Percentiles rank a stretch among this genome's conserved stretches.
Evolutionary conservation across 2,113 vertebrate species (phyloP).

Genomic region (Rattus rattus): DNA sequence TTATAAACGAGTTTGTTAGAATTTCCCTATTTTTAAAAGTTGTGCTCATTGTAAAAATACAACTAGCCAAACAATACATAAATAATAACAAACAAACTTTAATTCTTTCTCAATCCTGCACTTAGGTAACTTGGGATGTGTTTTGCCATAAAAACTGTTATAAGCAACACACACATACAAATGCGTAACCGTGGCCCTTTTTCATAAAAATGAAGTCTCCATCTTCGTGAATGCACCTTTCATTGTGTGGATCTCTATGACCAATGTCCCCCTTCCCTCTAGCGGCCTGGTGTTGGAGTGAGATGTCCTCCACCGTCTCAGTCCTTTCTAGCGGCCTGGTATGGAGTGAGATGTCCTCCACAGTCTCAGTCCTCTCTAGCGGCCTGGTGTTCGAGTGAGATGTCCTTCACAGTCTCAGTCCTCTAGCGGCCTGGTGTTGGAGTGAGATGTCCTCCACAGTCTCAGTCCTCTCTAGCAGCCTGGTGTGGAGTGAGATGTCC

Average conservation of each 20-base stretch:
- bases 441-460: too few species aligned
- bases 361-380: background rate
- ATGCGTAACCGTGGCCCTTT: background rate
- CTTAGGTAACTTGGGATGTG: background rate
- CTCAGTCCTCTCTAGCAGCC: too few species aligned
- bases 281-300: background rate
- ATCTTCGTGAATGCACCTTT: background rate
- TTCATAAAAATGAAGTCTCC: conserved; percentile 38
- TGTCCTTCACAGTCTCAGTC: too few species aligned
- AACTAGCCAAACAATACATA: background rate
- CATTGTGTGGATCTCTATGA: background rate
- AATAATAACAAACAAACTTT: background rate
- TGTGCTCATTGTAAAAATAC: background rate
- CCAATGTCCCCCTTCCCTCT: background rate
- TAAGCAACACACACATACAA: background rate
- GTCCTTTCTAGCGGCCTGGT: too few species aligned
- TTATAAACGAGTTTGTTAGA: conserved; percentile 56
- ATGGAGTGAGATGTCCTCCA: too few species aligned
- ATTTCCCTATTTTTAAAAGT: conserved; percentile 58
- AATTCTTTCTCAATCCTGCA: background rate
- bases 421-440: background rate
- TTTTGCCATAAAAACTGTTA: background rate
- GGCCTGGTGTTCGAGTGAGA: background rate
- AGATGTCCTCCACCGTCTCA: too few species aligned
- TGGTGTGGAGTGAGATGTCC: too few species aligned